Evolutionary conservation across 2,113 vertebrate species (phyloP), one percentile per base, ranked within the genome.

Genomic region (Ochotona princeps): DNA sequence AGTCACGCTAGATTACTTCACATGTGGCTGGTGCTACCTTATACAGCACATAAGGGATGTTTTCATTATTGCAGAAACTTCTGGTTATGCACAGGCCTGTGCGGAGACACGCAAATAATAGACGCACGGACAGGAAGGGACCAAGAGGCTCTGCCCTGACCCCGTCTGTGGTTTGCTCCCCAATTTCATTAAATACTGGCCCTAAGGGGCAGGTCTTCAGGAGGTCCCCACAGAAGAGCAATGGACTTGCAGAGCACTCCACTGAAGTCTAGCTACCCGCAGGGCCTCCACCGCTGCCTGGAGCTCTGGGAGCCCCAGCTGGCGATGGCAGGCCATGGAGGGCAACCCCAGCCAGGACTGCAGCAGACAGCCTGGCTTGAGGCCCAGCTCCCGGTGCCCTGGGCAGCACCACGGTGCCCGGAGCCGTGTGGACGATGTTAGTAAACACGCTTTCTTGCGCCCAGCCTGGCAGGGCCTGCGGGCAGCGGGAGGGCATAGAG

Each of bases 401-500:
- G 99, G 98, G 98, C 98, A 97, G 97, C 96, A 94, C 89, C 26
- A 78, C 63, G n/a, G 95, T 96, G 94, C 95, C 96, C 97, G 98
- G 97, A 97, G 96, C 98, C 98, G 98, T 99, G 99, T 98, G 99
- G 98, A 98, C 95, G 97, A 97, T 99, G 99, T 99, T 99, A 98
- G 99, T 99, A 99, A 99, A 99, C 99, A 99, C 96, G 97, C 98
- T 98, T 98, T 98, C 92, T 98, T 98, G 97, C 97, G 91, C 96
- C 96, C 94, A 81, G 95, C 67, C 95, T 96, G 96, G 95, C 96
- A 97, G 96, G 95, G 97, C 97, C 98, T 93, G 91, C 95, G 96
- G 94, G 97, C 97, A 97, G 97, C 96, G 63, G 97, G 98, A 98
- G 98, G 98, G 98, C 97, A 98, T 98, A 98, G 98, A 98, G 98